Evolutionary conservation across 2,888 invertebrate genomes (phyloP), one percentile per base, ranked within the genome.

Genomic region (Eupeodes luniger): DNA sequence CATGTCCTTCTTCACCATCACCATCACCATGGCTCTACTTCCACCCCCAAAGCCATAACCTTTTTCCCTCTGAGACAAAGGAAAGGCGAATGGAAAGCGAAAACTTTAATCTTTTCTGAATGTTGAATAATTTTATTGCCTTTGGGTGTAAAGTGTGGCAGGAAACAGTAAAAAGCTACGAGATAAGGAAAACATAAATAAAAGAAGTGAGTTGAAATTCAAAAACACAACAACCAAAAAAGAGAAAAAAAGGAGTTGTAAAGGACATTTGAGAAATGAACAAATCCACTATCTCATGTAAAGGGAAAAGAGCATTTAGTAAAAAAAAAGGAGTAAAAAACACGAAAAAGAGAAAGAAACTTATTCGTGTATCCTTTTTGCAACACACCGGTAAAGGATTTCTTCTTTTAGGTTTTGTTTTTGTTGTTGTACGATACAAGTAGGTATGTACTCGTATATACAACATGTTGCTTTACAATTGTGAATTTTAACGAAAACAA

Each of bases 391-490:
- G 80, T 57, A 72, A 47, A 47, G 12, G 66, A 36, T 57, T 55
- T 69, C 27, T 57, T 11, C 14, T 19, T 16, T 19, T 44, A 49
- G 6, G 49, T 47, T 47, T 62, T 62, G 19, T 49, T 51, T 34
- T 27, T 72, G 7, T 66, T 36, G 36, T 36, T 36, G 1, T 9
- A 40, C 40, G 6, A 40, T 5, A 40, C 40, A 0, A 40, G 27
- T 27, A 3, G 27, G 27, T 19, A 19, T 19, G 19, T 2, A 27
- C n/a, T n/a, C 0, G 27, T 27, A 27, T 27, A 40, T 9, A 40
- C 62, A 62, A 84, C 87, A 78, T 88, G 87, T 84, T 88, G 84
- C 87, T 74, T 27, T 88, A 62, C 62, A 74, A 75, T 64, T 88
- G 72, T 69, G 77, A 81, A 69, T 78, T 81, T 80, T 67, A 87